Evolutionary conservation across 1,140 invertebrate genomes (phyloP).

Genomic region (Zaprionus africanus): DNA sequence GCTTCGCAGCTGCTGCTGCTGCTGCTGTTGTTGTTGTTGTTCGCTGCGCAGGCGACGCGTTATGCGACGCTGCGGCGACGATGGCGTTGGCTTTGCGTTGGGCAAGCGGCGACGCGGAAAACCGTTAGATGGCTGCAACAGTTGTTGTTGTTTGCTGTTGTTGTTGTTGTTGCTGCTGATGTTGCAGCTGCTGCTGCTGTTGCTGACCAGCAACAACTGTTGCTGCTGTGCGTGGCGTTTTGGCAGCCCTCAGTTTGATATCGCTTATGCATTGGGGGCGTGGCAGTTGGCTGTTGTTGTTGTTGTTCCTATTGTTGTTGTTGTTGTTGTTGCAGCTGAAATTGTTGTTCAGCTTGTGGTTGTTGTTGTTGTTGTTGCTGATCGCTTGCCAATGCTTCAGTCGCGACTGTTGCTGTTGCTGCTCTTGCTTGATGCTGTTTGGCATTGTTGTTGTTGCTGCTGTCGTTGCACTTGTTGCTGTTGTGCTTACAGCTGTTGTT

Average conservation of each 20-base stretch:
- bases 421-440: slow-evolving; percentile 38
- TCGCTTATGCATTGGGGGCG: slow-evolving; percentile 55
- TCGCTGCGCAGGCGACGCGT: slow-evolving; percentile 46
- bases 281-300: slow-evolving; percentile 33
- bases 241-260: slow-evolving; percentile 57
- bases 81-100: slow-evolving; percentile 44
- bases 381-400: slow-evolving; percentile 54
- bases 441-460: slow-evolving; percentile 37
- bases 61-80: slow-evolving; percentile 44
- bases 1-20: not conserved
- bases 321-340: slow-evolving; percentile 18
- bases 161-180: slow-evolving; percentile 11
- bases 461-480: slow-evolving; percentile 24
- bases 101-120: slow-evolving; percentile 34
- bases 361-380: slow-evolving; percentile 38
- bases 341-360: slow-evolving; percentile 10
- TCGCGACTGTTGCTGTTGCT: slow-evolving; percentile 45
- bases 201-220: not conserved
- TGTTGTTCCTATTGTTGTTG: slow-evolving; percentile 26
- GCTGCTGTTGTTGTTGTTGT: slow-evolving; percentile 17
- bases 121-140: slow-evolving; percentile 4
- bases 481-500: slow-evolving; percentile 36
- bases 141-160: slow-evolving; percentile 15
- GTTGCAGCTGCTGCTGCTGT: slow-evolving; percentile 11
- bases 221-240: slow-evolving; percentile 18